A percentile compares a stretch with the other conserved stretches of the same genome.
Evolutionary conservation across 1,140 invertebrate genomes (phyloP).

Genomic region (Diachasmimorpha longicaudata): DNA sequence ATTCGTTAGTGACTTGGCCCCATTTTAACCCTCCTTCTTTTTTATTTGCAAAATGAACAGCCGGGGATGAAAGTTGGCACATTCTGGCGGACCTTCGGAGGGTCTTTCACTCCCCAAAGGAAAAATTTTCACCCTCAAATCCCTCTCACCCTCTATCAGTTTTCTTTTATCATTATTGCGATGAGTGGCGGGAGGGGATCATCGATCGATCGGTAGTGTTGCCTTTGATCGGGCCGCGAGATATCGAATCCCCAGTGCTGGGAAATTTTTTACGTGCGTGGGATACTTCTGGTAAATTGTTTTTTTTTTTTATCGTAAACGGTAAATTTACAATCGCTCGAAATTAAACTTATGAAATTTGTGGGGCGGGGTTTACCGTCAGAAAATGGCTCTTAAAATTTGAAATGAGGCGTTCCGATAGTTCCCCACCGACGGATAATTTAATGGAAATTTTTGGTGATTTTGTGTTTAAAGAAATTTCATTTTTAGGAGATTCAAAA

Average conservation of each 20-base stretch:
- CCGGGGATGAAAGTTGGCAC: background rate
- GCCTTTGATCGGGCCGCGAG: background rate
- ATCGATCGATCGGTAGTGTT: background rate
- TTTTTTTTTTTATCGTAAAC: no score
- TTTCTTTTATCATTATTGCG: conserved; percentile 12
- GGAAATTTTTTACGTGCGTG: no score
- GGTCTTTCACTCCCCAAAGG: background rate
- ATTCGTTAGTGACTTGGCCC: background rate
- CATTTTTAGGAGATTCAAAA: no score
- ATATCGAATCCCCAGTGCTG: background rate
- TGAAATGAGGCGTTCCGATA: no score
- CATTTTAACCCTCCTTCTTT: background rate
- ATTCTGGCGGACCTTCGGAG: background rate
- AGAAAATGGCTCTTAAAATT: no score
- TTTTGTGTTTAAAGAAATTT: no score
- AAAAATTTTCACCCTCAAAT: background rate
- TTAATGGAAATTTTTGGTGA: no score
- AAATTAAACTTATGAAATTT: no score
- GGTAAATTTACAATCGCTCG: no score
- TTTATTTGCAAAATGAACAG: background rate
- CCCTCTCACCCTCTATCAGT: background rate
- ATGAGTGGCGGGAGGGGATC: conserved; percentile 1
- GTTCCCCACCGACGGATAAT: no score
- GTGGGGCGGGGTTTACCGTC: no score
- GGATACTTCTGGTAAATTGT: no score